These are phyloP conservation scores for Brachypodius melanocephalos DNA, from an alignment of 2,113 vertebrate species.

Conservation along the genomic window DNA sequence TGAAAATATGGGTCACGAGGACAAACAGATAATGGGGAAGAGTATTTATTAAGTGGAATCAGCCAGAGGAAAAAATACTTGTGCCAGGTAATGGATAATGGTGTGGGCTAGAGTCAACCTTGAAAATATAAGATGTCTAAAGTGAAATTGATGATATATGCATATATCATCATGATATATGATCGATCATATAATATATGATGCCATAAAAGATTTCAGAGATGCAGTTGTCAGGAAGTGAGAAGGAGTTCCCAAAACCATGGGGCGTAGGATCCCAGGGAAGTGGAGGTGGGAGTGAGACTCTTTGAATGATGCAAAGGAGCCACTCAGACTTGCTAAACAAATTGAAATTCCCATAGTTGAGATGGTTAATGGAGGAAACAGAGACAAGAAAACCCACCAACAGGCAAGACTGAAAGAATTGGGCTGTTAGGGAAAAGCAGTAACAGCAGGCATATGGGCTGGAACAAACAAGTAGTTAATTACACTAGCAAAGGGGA, in stretches of 20 bases:
- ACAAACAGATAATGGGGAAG: not conserved
- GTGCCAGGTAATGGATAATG: not conserved
- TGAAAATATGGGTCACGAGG: not conserved
- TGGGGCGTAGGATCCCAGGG: not conserved
- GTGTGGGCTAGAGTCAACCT: not conserved
- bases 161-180: not conserved
- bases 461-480: not conserved
- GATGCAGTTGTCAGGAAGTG: not conserved
- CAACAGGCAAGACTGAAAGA: not conserved
- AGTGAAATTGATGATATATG: not conserved
- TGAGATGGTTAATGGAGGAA: not conserved
- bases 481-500: not conserved
- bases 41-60: not conserved
- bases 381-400: not conserved
- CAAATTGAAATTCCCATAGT: not conserved
- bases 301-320: not conserved
- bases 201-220: not conserved
- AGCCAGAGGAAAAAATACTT: not conserved
- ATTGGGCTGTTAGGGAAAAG: not conserved
- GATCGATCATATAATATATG: not conserved
- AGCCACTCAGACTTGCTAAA: not conserved
- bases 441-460: not conserved
- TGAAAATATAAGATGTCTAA: not conserved
- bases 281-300: not conserved
- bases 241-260: not conserved